These are phyloP conservation scores for Dicrostonyx torquatus DNA, from an alignment of 2,797 vertebrate species.

Conservation along the genomic window DNA sequence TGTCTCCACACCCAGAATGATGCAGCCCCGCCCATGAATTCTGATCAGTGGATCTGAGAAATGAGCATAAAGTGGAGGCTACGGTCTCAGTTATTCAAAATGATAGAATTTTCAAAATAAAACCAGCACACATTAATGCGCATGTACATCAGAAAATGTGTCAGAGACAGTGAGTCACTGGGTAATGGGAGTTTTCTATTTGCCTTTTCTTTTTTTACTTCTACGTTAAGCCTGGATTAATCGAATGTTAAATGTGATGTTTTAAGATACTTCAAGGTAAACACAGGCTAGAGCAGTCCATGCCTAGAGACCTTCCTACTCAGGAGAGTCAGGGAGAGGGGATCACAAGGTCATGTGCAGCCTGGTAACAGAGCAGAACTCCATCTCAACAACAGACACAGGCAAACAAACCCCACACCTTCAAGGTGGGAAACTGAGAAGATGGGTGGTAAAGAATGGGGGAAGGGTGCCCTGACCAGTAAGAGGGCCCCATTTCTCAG, in stretches of 20 bases:
- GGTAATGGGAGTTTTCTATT: background rate
- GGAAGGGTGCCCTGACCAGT: background rate
- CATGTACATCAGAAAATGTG: background rate
- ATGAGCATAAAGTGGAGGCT: slow-evolving; percentile 6
- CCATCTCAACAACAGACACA: background rate
- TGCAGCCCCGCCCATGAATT: background rate
- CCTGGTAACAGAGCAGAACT: background rate
- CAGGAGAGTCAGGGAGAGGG: background rate
- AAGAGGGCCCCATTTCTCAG: background rate
- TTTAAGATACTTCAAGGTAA: background rate
- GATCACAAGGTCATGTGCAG: background rate
- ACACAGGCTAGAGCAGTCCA: background rate
- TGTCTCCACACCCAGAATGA: background rate
- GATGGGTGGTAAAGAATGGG: background rate
- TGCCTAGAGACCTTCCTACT: background rate
- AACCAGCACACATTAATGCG: background rate
- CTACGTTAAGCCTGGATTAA: background rate
- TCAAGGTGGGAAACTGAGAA: background rate
- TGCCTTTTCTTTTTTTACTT: slow-evolving; percentile 30
- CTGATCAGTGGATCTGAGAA: background rate
- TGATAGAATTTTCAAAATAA: slow-evolving; percentile 1
- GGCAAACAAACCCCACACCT: background rate
- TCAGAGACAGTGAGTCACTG: background rate
- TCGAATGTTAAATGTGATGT: slow-evolving; percentile 36
- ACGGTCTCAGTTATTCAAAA: background rate